Percentiles rank a stretch among this genome's conserved stretches.
These are phyloP conservation scores for Junonia oenone DNA, from an alignment of 2,888 invertebrate species.

Conservation along the genomic window DNA sequence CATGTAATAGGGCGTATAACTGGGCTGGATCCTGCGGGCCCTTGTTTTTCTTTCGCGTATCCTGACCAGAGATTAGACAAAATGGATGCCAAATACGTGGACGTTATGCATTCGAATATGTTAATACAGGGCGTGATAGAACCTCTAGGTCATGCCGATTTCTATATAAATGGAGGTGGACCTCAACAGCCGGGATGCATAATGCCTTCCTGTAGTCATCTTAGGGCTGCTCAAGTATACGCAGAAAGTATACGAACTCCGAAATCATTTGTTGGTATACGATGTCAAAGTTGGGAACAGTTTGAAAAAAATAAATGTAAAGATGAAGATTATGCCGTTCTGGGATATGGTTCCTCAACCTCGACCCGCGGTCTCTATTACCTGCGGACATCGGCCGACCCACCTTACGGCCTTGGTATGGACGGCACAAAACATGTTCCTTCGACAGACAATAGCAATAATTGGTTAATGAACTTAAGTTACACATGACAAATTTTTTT, in stretches of 20 bases:
- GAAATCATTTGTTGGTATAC: constrained; percentile 59
- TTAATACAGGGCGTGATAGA: constrained; percentile 70
- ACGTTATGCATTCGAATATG: constrained; percentile 68
- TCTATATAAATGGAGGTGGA: constrained; percentile 86
- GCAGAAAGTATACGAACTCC: constrained; percentile 62
- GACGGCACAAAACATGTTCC: constrained; percentile 50
- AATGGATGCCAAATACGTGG: constrained; percentile 65
- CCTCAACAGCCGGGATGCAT: constrained; percentile 85
- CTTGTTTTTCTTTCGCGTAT: constrained; percentile 66
- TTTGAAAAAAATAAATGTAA: constrained; percentile 60
- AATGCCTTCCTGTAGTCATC: constrained; percentile 69
- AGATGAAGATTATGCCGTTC: constrained; percentile 49
- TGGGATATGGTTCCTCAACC: constrained; percentile 68
- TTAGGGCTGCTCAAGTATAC: constrained; percentile 65
- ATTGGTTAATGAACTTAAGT: constrained; percentile 24
- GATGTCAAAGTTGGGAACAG: constrained; percentile 61
- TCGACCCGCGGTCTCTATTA: constrained; percentile 66
- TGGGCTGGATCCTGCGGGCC: constrained; percentile 73
- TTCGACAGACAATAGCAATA: constrained; percentile 21
- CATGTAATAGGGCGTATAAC: constrained; percentile 64
- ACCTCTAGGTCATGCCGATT: constrained; percentile 85
- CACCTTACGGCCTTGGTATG: constrained; percentile 66
- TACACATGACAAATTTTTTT: constrained; percentile 8
- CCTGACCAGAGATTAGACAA: constrained; percentile 64
- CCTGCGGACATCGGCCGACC: constrained; percentile 53